Conservation (phyloP, 2,888 invertebrate genomes). For the Scrobipalpa costella region DNA sequence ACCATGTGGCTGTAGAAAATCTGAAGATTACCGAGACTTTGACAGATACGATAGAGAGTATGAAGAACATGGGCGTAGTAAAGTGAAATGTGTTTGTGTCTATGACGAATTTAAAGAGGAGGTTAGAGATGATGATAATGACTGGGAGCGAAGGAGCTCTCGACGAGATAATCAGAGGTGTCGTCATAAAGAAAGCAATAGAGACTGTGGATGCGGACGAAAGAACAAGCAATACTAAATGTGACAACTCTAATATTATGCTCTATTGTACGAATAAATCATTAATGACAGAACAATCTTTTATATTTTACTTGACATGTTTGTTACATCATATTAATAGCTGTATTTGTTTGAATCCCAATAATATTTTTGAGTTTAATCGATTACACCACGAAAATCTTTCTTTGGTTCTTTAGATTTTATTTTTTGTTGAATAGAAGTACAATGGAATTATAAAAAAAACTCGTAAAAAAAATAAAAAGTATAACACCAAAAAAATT, state of each 20-base stretch:
- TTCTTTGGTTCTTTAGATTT: no score
- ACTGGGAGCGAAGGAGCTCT: neutral
- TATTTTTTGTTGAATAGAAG: no score
- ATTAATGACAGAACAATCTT: no score
- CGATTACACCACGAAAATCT: no score
- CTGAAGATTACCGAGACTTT: conserved; percentile 9
- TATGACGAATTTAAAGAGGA: conserved; percentile 3
- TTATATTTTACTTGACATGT: no score
- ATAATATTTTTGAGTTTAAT: no score
- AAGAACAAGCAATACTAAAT: conserved; percentile 4
- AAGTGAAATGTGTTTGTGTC: conserved; percentile 8
- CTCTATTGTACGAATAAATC: no score
- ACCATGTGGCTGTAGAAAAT: conserved; percentile 28
- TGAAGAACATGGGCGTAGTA: neutral
- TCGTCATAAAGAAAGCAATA: neutral
- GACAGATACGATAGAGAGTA: conserved; percentile 7
- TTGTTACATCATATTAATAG: no score
- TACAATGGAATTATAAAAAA: no score
- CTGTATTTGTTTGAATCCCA: no score
- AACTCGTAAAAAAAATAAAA: no score
- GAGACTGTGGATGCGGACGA: neutral
- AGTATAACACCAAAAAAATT: no score
- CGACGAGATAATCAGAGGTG: neutral
- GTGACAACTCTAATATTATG: neutral
- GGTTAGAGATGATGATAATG: conserved; percentile 1